Evolutionary conservation across 1,140 invertebrate genomes (phyloP).

Genomic region (Mya arenaria): DNA sequence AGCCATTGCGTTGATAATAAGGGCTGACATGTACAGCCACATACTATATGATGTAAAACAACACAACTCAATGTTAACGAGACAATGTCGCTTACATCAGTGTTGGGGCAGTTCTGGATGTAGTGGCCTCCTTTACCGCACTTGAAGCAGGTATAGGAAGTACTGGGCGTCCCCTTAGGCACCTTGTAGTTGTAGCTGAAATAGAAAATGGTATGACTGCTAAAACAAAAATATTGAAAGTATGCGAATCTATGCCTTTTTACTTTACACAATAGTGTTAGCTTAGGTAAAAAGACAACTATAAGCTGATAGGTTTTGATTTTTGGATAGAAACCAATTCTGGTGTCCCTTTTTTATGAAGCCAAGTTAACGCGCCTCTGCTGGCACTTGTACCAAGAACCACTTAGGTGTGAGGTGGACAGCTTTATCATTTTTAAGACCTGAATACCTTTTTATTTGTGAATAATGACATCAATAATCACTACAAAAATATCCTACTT

Average conservation of each 20-base stretch:
- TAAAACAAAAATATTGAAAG: neutral
- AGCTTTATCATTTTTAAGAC: neutral
- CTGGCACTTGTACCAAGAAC: neutral
- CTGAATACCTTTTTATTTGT: too few relatives aligned
- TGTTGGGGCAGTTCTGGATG: slow-evolving; percentile 95
- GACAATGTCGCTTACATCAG: slow-evolving; percentile 82
- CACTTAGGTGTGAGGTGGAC: neutral
- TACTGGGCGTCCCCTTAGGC: slow-evolving; percentile 89
- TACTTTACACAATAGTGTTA: neutral
- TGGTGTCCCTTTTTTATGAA: neutral
- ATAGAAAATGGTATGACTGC: slow-evolving; percentile 58
- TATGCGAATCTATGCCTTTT: neutral
- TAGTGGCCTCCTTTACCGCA: slow-evolving; percentile 97
- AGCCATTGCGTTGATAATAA: too few relatives aligned
- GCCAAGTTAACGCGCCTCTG: neutral
- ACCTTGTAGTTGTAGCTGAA: slow-evolving; percentile 88
- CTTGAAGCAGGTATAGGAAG: slow-evolving; percentile 95
- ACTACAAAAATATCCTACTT: slow-evolving; percentile 89
- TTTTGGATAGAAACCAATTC: neutral
- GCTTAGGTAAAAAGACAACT: neutral
- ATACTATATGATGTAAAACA: too few relatives aligned
- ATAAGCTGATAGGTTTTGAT: neutral
- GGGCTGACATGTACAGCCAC: too few relatives aligned
- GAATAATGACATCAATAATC: neutral
- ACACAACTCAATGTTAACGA: too few relatives aligned